Base-by-base conservation (phyloP, 2,113 vertebrate genomes). In the Vidua macroura region DNA sequence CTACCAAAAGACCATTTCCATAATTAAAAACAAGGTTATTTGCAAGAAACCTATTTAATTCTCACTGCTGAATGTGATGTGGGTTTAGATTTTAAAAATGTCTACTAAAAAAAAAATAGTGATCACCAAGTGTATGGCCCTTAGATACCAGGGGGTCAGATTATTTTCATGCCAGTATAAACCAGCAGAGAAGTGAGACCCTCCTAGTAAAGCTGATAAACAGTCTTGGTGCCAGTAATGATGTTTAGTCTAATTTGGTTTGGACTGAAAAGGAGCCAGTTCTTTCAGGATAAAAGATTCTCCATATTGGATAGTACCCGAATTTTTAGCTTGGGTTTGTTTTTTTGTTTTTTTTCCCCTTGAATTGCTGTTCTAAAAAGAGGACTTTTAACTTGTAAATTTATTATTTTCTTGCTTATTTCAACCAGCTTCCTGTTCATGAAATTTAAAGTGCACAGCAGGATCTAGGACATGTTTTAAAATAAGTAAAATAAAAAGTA, bases 261-360 rank as follows among this genome's bases (percentile, higher is more conserved):
- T 35, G 21, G 16, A 33, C 8, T 76, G 64, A 76, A 91, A 84
- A 76, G 11, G 7, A 88, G 43, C 14, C 0, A 0, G 6, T 52
- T 5, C 9, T 55, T 83, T 70, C n/a, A 55, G 1, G 3, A 55
- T 3, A 43, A 73, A 91, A 68, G 12, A 15, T n/a, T 9, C 1
- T 69, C 7, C 7, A 15, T 41, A 51, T 81, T 8, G 5, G 17
- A 52, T 35, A 43, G 16, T 12, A 73, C 5, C 8, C 0, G 1
- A 39, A 31, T 13, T 76, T 69, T 62, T 35, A 35, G 8, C 12
- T 69, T 68, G 33, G 7, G 7, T 31, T 76, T 67, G 5, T 3
- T 51, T 70, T 67, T 58, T 6, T 3, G 24, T 49, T 2, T 16
- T 23, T 35, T 55, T 6, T 2, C 2, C 1, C 3, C 5, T 62